phyloP scores from a whole-genome alignment of 2,888 invertebrate species.

The Petrophora chlorosata region DNA sequence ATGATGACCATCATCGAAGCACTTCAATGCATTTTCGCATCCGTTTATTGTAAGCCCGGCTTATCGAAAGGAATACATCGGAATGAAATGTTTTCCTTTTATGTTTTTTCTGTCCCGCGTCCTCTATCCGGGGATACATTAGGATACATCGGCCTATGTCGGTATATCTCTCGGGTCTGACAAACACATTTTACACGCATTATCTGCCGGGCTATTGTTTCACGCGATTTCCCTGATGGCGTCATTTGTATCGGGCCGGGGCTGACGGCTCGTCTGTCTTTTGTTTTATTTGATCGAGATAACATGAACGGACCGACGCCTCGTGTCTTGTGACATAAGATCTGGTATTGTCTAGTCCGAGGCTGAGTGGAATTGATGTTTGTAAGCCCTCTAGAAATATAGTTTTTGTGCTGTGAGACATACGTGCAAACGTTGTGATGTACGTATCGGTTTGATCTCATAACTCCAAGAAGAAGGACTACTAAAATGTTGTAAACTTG shows the following conservation, averaged over 20 bases:
- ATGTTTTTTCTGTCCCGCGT: conserved; percentile 14
- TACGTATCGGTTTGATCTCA: too few species aligned
- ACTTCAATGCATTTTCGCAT: conserved; percentile 6
- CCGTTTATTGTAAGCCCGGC: conserved; percentile 11
- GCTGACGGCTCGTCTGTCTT: conserved; percentile 47
- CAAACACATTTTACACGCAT: conserved; percentile 55
- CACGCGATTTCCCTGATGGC: conserved; percentile 52
- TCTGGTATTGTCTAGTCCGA: too few species aligned
- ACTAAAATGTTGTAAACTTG: too few species aligned
- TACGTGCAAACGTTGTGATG: too few species aligned
- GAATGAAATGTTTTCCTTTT: conserved; percentile 11
- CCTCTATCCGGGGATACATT: conserved; percentile 7
- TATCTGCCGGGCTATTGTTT: conserved; percentile 61
- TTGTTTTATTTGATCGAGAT: conserved; percentile 43
- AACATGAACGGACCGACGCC: conserved; percentile 21
- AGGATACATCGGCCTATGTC: too few species aligned
- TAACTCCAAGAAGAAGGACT: too few species aligned
- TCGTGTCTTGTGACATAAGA: conserved; percentile 1
- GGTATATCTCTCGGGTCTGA: conserved; percentile 32
- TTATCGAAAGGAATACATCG: conserved; percentile 16
- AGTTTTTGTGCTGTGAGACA: too few species aligned
- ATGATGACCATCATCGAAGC: too few species aligned
- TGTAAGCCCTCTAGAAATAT: too few species aligned
- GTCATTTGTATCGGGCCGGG: conserved; percentile 42
- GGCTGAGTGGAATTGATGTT: too few species aligned